phyloP scores from a whole-genome alignment of 2,113 vertebrate species.

The Ranitomeya variabilis region DNA sequence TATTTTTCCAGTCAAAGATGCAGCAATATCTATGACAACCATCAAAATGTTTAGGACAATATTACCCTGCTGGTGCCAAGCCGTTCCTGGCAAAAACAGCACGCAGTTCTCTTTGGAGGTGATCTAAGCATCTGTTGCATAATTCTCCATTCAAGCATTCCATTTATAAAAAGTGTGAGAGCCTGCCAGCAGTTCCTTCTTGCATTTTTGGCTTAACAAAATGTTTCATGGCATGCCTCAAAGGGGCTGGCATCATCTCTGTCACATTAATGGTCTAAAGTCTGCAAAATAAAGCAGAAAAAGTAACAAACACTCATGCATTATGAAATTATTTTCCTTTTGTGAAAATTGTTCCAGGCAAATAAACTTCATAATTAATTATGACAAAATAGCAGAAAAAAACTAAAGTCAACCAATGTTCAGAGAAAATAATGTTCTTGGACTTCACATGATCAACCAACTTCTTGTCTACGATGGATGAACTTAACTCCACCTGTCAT shows the following conservation, averaged over 20 bases:
- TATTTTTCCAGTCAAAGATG: constrained; percentile 17
- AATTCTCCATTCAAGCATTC: constrained; percentile 47
- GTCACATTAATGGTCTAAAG: constrained; percentile 23
- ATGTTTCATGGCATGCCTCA: constrained; percentile 31
- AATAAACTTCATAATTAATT: constrained; percentile 16
- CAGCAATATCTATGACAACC: constrained; percentile 31
- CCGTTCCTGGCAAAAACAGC: constrained; percentile 23
- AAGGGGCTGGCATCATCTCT: constrained; percentile 27
- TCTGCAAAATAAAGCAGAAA: neutral
- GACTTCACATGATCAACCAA: too few relatives aligned
- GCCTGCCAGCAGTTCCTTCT: constrained; percentile 41
- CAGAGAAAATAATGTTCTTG: too few relatives aligned
- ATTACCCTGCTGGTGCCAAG: constrained; percentile 8
- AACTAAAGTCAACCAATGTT: neutral
- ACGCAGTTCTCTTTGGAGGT: constrained; percentile 17
- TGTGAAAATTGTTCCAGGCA: neutral
- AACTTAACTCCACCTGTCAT: too few relatives aligned
- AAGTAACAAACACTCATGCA: constrained; percentile 4
- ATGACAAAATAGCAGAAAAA: neutral
- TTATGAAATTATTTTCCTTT: constrained; percentile 10
- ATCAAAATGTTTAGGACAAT: constrained; percentile 28
- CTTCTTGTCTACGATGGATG: too few relatives aligned
- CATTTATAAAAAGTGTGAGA: constrained; percentile 2
- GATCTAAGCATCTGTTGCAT: constrained; percentile 50
- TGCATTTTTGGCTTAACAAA: constrained; percentile 37